phyloP scores from a whole-genome alignment of 92 coral and sea anemone species.

The Paragorgia papillata region DNA sequence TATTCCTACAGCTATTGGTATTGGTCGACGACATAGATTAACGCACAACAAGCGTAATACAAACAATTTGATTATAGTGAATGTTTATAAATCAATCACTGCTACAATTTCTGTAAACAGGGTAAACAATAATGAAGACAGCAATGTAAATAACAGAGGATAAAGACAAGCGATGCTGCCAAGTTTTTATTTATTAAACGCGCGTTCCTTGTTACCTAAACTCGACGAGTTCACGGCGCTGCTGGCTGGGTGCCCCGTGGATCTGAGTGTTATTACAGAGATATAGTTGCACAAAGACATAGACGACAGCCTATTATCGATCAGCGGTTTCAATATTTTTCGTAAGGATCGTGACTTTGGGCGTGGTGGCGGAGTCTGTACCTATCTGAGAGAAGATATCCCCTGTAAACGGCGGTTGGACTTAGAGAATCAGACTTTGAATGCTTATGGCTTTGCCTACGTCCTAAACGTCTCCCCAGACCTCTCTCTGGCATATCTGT shows the following conservation, averaged over 20 bases:
- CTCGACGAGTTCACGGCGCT: conserved; percentile 28
- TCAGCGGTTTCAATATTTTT: too few relatives aligned
- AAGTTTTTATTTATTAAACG: conserved; percentile 12
- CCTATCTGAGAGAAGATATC: conserved; percentile 9
- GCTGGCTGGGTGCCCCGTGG: background rate
- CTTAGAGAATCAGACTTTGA: conserved; percentile 32
- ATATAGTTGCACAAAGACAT: conserved; percentile 30
- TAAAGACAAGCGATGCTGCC: conserved; percentile 9
- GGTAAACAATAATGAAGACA: too few relatives aligned
- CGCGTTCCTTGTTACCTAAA: conserved; percentile 18
- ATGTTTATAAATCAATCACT: too few relatives aligned
- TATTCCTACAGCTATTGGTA: too few relatives aligned
- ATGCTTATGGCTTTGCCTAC: conserved; percentile 46
- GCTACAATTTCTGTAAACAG: too few relatives aligned
- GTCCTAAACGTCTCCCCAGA: conserved; percentile 54
- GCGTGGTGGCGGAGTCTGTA: conserved; percentile 59
- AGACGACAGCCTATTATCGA: background rate
- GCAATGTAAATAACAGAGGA: too few relatives aligned
- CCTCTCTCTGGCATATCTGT: conserved; percentile 44
- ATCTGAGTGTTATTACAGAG: conserved; percentile 26
- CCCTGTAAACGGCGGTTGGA: conserved; percentile 32
- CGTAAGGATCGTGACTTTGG: conserved; percentile 5
- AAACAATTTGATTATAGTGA: too few relatives aligned
- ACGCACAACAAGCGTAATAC: too few relatives aligned
- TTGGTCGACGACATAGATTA: too few relatives aligned